Evolutionary conservation across 2,113 vertebrate species (phyloP).

Genomic region (Origma solitaria): DNA sequence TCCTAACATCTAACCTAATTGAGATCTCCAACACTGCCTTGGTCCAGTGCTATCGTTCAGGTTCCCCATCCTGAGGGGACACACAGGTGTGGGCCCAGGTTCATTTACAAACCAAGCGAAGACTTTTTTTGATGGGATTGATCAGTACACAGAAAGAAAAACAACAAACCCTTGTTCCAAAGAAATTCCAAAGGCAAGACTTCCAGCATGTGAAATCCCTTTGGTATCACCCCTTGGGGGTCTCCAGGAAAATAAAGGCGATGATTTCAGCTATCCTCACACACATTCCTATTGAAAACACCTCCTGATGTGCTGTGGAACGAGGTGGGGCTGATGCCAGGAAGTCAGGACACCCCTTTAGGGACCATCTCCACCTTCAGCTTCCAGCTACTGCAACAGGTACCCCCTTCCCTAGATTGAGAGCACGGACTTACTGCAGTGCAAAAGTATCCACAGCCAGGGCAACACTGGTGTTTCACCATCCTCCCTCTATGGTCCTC

Average conservation of each 20-base stretch:
- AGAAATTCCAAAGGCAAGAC: neutral
- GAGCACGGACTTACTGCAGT: constrained; percentile 79
- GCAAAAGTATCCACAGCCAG: constrained; percentile 95
- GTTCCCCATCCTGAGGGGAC: neutral
- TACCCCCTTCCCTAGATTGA: constrained; percentile 40
- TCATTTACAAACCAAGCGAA: neutral
- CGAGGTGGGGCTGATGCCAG: constrained; percentile 36
- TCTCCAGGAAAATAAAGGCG: neutral
- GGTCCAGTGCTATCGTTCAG: neutral
- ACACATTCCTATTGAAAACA: constrained; percentile 31
- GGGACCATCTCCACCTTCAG: constrained; percentile 44
- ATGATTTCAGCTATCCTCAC: constrained; percentile 1
- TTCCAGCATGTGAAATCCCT: neutral
- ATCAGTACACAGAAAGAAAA: neutral
- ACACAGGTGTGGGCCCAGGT: neutral
- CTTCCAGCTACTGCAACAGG: constrained; percentile 35
- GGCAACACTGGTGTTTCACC: constrained; percentile 98
- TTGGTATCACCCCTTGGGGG: neutral
- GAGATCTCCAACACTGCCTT: neutral
- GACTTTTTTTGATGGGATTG: neutral
- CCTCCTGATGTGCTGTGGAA: constrained; percentile 51
- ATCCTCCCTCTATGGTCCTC: constrained; percentile 95
- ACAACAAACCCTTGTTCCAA: neutral
- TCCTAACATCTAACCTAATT: neutral
- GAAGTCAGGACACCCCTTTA: constrained; percentile 43